These are phyloP conservation scores for Papilio dardanus DNA, from an alignment of 1,140 invertebrate genomes.

Conservation along the genomic window DNA sequence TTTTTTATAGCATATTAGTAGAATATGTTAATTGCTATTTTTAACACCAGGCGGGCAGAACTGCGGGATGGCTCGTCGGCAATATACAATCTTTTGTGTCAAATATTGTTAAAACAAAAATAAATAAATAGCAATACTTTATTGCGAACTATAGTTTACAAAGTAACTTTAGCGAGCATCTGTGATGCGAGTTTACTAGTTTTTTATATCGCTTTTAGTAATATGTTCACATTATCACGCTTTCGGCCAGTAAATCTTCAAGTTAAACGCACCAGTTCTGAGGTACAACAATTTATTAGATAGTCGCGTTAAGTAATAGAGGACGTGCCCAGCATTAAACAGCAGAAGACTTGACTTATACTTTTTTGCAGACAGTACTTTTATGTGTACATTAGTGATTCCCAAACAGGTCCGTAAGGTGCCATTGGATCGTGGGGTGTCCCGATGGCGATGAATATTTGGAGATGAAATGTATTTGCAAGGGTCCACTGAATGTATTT, in stretches of 20 bases:
- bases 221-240: constrained; percentile 4
- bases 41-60: background rate
- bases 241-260: constrained; percentile 3
- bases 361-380: background rate
- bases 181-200: background rate
- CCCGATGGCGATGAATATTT: no score
- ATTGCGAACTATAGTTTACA: background rate
- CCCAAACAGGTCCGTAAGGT: no score
- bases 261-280: background rate
- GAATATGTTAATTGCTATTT: no score
- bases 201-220: background rate
- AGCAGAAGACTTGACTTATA: background rate
- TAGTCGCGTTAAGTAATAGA: constrained; percentile 1
- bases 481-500: no score
- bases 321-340: background rate
- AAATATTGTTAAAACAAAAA: background rate
- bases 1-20: no score
- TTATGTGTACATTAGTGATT: background rate
- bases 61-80: background rate
- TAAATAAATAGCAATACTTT: background rate
- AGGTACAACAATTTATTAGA: constrained; percentile 16
- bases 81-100: background rate
- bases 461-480: no score
- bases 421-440: no score
- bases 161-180: constrained; percentile 7